Base-by-base conservation (phyloP, 2,797 vertebrate genomes). In the Erpetoichthys calabaricus region DNA sequence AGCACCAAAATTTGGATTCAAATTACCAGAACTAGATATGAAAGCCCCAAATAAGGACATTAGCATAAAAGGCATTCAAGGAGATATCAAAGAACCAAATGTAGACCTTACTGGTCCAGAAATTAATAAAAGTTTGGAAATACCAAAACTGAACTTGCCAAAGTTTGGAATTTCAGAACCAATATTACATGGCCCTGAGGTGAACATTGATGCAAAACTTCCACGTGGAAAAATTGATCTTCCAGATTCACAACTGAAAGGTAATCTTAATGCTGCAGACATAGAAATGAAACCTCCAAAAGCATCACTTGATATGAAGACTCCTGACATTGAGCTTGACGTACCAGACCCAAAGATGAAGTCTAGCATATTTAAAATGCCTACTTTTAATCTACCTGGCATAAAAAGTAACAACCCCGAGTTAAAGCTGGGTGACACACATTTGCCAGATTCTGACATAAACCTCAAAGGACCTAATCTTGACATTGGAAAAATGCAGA, bases 131-230 rank as follows among this genome's bases (percentile, higher is more conserved):
- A 82, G 76, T 65, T 7, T 68, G 6, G 77, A 63, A 42, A 57
- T 68, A 7, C 75, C 72, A 55, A 68, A 73, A 61, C 49, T 67
- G 2, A 85, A 83, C 46, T 82, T 83, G 81, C 84, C 86, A 44
- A 9, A 63, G 1, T 81, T 81, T 46, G 45, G 55, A 55, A 5
- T 81, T 62, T 69, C 77, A 71, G 64, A 71, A 66, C 59, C 68
- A 44, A 78, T 75, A 60, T 1, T 73, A 8, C 71, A 75, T 51
- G 50, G 54, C 4, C 59, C 56, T 3, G 59, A 53, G 9, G 45
- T 60, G 9, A 45, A 57, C 50, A 51, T 57, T 41, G 44, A 56
- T 55, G 10, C 56, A 44, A 42, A 56, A 10, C 6, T 64, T 46
- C 56, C 59, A 8, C 44, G 45, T 52, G 50, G 7, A 52, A 53